Percentiles rank a stretch among this genome's conserved stretches.
Evolutionary conservation across 2,113 vertebrate species (phyloP).

Genomic region (Athene noctua): DNA sequence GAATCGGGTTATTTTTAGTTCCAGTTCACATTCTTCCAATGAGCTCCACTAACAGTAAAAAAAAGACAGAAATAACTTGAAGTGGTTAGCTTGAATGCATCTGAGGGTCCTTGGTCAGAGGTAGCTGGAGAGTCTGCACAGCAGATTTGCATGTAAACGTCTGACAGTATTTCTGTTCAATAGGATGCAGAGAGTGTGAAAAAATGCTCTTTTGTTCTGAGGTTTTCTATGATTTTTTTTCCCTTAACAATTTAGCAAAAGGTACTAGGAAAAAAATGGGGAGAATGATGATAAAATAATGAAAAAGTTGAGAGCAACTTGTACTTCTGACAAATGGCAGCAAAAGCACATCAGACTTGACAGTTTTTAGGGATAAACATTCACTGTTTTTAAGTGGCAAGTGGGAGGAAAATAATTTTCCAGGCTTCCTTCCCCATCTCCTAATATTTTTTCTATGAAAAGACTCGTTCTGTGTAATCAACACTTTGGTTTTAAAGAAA

Average conservation of each 20-base stretch:
- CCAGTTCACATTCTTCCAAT: neutral
- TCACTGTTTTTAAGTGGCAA: slow-evolving; percentile 51
- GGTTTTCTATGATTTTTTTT: neutral
- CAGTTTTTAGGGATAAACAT: slow-evolving; percentile 57
- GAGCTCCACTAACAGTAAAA: neutral
- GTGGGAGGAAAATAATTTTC: slow-evolving; percentile 62
- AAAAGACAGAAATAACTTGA: neutral
- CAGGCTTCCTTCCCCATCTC: neutral
- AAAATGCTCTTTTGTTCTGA: slow-evolving; percentile 49
- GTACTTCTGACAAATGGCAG: slow-evolving; percentile 48
- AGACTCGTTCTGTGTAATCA: neutral
- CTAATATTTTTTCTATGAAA: slow-evolving; percentile 30
- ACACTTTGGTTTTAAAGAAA: slow-evolving; percentile 22
- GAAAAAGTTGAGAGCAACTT: slow-evolving; percentile 39
- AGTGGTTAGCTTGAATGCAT: neutral
- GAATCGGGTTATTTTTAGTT: slow-evolving; percentile 8
- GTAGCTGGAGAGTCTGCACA: neutral
- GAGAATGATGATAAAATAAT: slow-evolving; percentile 41
- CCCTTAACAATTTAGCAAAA: neutral
- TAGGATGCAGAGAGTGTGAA: neutral
- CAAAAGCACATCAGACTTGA: slow-evolving; percentile 61
- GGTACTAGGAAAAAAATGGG: neutral
- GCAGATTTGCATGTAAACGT: slow-evolving; percentile 4
- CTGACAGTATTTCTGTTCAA: slow-evolving; percentile 29
- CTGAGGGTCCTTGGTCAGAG: neutral